Conservation (phyloP, 64 coral and sea anemone genomes). For the Montipora foliosa region DNA sequence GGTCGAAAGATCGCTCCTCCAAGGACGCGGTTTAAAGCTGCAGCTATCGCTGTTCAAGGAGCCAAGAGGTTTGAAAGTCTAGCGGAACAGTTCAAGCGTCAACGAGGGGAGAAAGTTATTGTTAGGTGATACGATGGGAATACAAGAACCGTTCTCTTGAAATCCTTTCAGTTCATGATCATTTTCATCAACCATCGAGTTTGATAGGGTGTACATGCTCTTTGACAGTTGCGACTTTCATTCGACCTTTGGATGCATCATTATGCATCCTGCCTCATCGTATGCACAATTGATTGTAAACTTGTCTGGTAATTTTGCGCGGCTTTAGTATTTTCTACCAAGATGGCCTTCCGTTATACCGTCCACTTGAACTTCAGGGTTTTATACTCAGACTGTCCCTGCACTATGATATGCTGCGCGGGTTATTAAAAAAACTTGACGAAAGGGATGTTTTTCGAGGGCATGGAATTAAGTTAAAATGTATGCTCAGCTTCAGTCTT, state of each 20-base stretch:
- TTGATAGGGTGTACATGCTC: background rate
- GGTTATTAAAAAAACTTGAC: background rate
- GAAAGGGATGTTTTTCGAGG: background rate
- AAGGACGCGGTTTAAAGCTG: slow-evolving; percentile 81
- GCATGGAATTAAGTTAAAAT: background rate
- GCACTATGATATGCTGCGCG: background rate
- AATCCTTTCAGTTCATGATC: background rate
- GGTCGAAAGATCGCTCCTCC: slow-evolving; percentile 18
- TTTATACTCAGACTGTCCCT: too few relatives aligned
- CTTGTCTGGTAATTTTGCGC: too few relatives aligned
- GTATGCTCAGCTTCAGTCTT: background rate
- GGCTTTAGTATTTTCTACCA: too few relatives aligned
- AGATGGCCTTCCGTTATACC: too few relatives aligned
- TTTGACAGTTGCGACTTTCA: background rate
- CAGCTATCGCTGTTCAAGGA: slow-evolving; percentile 84
- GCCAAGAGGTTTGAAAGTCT: slow-evolving; percentile 88
- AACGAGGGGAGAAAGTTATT: slow-evolving; percentile 90
- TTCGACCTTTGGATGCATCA: background rate
- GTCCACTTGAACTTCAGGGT: too few relatives aligned
- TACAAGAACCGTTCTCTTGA: background rate
- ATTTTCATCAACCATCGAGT: background rate
- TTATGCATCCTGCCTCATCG: background rate
- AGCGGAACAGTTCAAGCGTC: slow-evolving; percentile 83
- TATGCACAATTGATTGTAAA: background rate
- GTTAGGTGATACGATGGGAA: slow-evolving; percentile 44